Evolutionary conservation across 2,888 invertebrate species (phyloP), one percentile per base, ranked within the genome.

Genomic region (Oscheius sp.): DNA sequence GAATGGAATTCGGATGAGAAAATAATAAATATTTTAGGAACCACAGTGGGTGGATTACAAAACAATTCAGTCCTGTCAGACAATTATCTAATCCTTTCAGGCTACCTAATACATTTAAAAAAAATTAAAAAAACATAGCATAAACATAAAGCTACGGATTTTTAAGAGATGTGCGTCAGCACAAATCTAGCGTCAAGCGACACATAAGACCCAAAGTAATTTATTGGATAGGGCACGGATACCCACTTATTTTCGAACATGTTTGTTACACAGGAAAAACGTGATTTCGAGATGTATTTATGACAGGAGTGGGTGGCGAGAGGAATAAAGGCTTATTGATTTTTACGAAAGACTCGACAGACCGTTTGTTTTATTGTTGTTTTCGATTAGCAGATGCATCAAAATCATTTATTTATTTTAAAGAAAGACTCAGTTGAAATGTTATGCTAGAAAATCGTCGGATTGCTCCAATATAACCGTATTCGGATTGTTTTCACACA

Each of bases 371-470:
- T n/a, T n/a, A n/a, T n/a, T n/a, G n/a, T n/a, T n/a, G n/a, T n/a
- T n/a, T n/a, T 41, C 14, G 20, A 41, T 41, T 41, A 41, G 41
- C n/a, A n/a, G n/a, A n/a, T n/a, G 41, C 41, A 41, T 17, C 20
- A 12, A 41, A 3, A 47, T 50, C 26, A 26, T 26, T 26, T 26
- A 50, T 26, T 50, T n/a, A n/a, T n/a, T n/a, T n/a, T 6, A 47
- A 12, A 20, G 33, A 54, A 54, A 54, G 54, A 54, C 54, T 36
- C 59, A 44, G n/a, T 26, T 38, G 59, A 44, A 59, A 59, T 59
- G 59, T 65, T 54, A 65, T 41, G 65, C 65, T 2, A 65, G 65
- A 41, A 65, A 65, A 33, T 65, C 65, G 28, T 65, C 56, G 26
- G 65, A 65, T 38, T 65, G 65, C 56, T 65, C 65, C 3, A 65